Base-by-base conservation (phyloP, 2,888 invertebrate genomes). In the Chrysolina americana region DNA sequence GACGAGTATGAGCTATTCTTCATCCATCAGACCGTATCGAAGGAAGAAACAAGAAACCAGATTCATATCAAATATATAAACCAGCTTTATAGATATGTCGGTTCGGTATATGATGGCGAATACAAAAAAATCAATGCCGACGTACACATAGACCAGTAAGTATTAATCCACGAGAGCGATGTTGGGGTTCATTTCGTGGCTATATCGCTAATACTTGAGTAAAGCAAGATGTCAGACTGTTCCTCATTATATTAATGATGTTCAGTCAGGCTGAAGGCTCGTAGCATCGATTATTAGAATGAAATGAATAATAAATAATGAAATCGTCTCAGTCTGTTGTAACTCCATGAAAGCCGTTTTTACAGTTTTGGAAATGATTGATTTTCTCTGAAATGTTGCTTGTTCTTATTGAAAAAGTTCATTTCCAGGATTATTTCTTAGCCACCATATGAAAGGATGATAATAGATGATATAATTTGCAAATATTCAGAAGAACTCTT, bases 91-190 rank as follows among this genome's bases (percentile, higher is more conserved):
- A 93, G 93, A 78, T 83, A 94, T 62, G 91, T 91, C 71, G 89
- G 93, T 13, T 91, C 91, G 64, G 89, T 95, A 0, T 91, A 94
- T 70, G 89, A 93, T 2, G 91, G 91, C 68, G 92, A 93, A 76
- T 91, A 92, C 70, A 92, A 93, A 36, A 91, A 92, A 78, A 86
- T 94, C 62, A 90, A 91, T 68, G 86, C 94, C 78, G 94, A 95
- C 82, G 84, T 96, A 78, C 95, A 95, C 87, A 88, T 96, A 78
- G 95, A 96, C 84, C 92, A 93, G 94, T 94, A 87, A 91, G 92
- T 89, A 77, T 78, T 73, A 5, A n/a, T 1, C 23, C 1, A n/a
- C 6, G n/a, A 28, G n/a, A 28, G 36, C 36, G 36, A 36, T 8
- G 36, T 36, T 6, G 8, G 36, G 4, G 36, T 36, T 36, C 4